Percentiles rank a stretch among this genome's conserved stretches.
These are phyloP conservation scores for Aphaenogaster floridana DNA, from an alignment of 1,140 invertebrate species.

Conservation along the genomic window DNA sequence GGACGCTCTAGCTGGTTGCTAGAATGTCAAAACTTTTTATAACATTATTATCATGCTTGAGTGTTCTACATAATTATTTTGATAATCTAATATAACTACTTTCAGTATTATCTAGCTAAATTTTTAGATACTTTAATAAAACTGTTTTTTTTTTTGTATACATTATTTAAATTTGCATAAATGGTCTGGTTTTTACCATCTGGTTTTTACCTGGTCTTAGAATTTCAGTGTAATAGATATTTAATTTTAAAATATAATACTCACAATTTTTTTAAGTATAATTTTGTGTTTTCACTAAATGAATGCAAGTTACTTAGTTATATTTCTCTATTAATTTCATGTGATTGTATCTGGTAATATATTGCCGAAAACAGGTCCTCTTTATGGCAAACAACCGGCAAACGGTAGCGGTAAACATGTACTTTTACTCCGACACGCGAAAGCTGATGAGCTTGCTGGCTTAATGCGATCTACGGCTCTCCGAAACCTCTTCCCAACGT, in stretches of 20 bases:
- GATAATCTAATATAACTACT: too few relatives aligned
- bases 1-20: too few relatives aligned
- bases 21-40: too few relatives aligned
- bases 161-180: neutral
- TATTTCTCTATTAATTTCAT: neutral
- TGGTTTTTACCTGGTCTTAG: neutral
- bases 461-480: conserved; percentile 77
- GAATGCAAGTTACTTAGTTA: neutral
- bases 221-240: neutral
- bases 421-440: conserved; percentile 71
- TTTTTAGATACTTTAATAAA: too few relatives aligned
- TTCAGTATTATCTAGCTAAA: too few relatives aligned
- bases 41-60: too few relatives aligned
- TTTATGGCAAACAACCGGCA: conserved; percentile 79
- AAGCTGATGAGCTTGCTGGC: conserved; percentile 72
- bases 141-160: too few relatives aligned
- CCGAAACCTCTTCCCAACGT: conserved; percentile 87
- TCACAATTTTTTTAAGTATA: neutral
- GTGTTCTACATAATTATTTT: too few relatives aligned
- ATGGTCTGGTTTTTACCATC: neutral
- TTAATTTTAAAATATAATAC: neutral
- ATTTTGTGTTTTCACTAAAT: neutral
- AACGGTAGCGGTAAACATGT: conserved; percentile 53
- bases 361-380: conserved; percentile 72
- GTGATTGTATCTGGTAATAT: neutral